These are phyloP conservation scores for Typhlomys cinereus DNA, from an alignment of 2,113 vertebrate species.

Conservation along the genomic window DNA sequence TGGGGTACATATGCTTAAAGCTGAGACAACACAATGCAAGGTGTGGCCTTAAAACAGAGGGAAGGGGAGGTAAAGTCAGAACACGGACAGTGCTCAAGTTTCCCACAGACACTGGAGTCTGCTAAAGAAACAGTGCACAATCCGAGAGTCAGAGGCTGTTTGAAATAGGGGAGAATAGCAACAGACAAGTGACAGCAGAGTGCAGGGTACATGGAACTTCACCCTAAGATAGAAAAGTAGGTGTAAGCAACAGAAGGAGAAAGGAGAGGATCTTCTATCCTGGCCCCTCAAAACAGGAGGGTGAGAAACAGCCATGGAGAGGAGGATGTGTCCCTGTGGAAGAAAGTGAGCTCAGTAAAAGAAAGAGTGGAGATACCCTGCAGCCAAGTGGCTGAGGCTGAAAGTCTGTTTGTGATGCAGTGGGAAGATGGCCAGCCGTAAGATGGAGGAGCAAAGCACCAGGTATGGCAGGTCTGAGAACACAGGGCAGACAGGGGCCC, in stretches of 20 bases:
- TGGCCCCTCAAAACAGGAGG: background rate
- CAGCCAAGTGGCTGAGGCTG: too few relatives aligned
- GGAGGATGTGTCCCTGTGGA: background rate
- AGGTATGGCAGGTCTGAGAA: background rate
- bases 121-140: background rate
- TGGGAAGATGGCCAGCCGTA: background rate
- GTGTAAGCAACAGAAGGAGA: background rate
- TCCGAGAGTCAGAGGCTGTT: background rate
- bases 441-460: background rate
- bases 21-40: background rate
- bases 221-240: background rate
- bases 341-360: background rate
- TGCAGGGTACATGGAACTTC: background rate
- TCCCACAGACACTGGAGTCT: background rate
- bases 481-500: background rate
- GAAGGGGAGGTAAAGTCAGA: background rate
- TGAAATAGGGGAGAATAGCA: background rate
- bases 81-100: background rate
- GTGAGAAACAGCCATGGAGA: background rate
- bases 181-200: background rate
- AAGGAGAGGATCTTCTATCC: too few relatives aligned
- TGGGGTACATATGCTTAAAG: background rate
- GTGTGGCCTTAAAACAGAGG: background rate
- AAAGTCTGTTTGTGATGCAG: background rate
- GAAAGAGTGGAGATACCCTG: too few relatives aligned